Evolutionary conservation across 2,888 invertebrate genomes (phyloP).

Genomic region (Drosophila lutescens): DNA sequence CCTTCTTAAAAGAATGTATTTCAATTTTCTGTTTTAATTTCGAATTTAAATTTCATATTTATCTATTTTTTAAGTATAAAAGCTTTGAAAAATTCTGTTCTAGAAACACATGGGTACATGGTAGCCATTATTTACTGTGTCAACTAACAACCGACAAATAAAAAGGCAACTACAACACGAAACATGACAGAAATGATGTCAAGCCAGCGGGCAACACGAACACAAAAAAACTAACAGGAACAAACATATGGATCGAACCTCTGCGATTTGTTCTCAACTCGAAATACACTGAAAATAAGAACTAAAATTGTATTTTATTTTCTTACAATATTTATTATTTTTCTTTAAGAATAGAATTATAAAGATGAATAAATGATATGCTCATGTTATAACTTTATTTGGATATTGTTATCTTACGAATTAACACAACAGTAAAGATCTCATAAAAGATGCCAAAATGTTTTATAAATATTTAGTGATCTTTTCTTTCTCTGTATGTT

Average conservation of each 20-base stretch:
- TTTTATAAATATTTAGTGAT: too few species aligned
- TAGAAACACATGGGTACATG: not conserved
- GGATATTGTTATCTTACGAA: too few species aligned
- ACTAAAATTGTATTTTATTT: not conserved
- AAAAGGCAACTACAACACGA: conserved; percentile 66
- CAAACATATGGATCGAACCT: conserved; percentile 22
- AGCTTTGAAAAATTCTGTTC: too few species aligned
- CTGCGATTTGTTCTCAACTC: conserved; percentile 30
- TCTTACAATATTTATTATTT: not conserved
- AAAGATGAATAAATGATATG: too few species aligned
- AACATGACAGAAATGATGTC: conserved; percentile 69
- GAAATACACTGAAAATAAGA: not conserved
- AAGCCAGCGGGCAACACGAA: conserved; percentile 65
- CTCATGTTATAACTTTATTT: too few species aligned
- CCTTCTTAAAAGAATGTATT: too few species aligned
- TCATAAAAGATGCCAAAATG: too few species aligned
- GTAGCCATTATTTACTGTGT: conserved; percentile 17
- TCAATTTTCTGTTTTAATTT: too few species aligned
- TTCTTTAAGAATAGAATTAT: too few species aligned
- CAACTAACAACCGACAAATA: conserved; percentile 31
- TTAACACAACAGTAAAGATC: too few species aligned
- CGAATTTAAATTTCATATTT: too few species aligned
- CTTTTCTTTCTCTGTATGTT: not conserved
- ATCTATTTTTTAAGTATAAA: too few species aligned
- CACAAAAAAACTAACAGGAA: conserved; percentile 16